Evolutionary conservation across 2,888 invertebrate species (phyloP).

Genomic region (Limnephilus rhombicus): DNA sequence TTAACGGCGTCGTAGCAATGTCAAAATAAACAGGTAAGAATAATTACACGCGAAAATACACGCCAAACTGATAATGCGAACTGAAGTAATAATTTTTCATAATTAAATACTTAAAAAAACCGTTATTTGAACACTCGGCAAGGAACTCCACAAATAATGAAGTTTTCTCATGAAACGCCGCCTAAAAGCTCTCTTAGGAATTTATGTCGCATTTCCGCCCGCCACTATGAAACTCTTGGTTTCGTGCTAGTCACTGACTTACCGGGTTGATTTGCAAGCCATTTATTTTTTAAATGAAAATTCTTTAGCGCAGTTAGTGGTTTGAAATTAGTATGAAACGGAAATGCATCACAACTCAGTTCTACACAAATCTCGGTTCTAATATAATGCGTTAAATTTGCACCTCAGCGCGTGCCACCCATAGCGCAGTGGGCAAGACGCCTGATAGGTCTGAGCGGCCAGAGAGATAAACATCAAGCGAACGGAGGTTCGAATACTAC

Average conservation of each 20-base stretch:
- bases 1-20: background rate
- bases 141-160: background rate
- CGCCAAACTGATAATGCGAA: background rate
- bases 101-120: background rate
- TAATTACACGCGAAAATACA: background rate
- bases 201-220: slow-evolving; percentile 18
- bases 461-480: too few species aligned
- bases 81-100: background rate
- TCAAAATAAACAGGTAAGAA: background rate
- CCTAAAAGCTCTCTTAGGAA: background rate
- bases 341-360: too few species aligned
- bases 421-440: too few species aligned
- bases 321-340: too few species aligned
- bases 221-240: background rate
- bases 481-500: too few species aligned
- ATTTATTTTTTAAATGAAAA: background rate
- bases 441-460: too few species aligned
- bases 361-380: too few species aligned
- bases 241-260: background rate
- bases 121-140: background rate
- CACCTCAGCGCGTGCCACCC: too few species aligned
- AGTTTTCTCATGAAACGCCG: background rate
- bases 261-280: background rate
- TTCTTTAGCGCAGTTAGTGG: too few species aligned
- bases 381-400: too few species aligned